phyloP scores from a whole-genome alignment of 2,888 invertebrate genomes.

The Folsomia candida region DNA sequence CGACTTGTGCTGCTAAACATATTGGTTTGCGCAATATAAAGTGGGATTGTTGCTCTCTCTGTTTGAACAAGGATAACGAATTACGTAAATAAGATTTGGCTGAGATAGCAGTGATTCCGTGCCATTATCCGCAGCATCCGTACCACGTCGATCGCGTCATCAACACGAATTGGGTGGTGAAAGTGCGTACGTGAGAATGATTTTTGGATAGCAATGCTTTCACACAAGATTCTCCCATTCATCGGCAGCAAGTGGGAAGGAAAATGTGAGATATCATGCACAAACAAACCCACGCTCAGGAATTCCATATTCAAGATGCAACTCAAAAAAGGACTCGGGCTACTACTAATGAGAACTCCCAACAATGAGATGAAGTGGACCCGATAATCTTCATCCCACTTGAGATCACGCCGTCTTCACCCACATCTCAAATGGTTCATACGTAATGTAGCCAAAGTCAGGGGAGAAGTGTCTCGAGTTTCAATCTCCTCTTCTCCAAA shows the following conservation, averaged over 20 bases:
- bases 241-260: neutral
- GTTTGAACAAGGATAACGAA: neutral
- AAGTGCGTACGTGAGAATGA: neutral
- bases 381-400: neutral
- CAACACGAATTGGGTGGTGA: neutral
- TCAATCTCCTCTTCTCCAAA: neutral
- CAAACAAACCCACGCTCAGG: neutral
- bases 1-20: no score
- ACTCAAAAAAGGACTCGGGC: neutral
- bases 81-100: neutral
- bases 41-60: no score
- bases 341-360: neutral
- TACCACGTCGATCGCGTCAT: neutral
- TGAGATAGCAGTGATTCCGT: neutral
- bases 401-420: no score
- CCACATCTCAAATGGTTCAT: neutral
- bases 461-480: neutral
- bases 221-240: neutral
- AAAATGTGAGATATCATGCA: neutral
- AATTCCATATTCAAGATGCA: neutral
- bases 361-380: neutral
- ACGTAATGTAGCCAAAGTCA: neutral
- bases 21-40: no score
- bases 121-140: no score
- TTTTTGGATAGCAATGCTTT: neutral